Percentiles rank a stretch among this genome's conserved stretches.
Evolutionary conservation across 2,797 vertebrate genomes (phyloP).

Genomic region (Sciaenops ocellatus): DNA sequence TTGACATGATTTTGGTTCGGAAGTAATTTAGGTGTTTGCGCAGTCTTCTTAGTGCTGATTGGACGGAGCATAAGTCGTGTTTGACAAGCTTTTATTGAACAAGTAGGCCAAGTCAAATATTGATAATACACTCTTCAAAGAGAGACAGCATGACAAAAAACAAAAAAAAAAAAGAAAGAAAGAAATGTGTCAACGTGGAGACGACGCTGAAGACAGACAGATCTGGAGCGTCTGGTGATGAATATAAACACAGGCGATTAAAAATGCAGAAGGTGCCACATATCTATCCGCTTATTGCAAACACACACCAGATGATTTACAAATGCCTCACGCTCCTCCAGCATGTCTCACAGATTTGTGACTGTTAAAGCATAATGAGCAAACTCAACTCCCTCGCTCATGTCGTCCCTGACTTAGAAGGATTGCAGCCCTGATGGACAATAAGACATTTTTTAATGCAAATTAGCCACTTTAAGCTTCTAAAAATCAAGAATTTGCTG

Average conservation of each 20-base stretch:
- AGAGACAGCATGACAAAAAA: neutral
- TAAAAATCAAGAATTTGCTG: neutral
- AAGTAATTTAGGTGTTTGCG: constrained; percentile 48
- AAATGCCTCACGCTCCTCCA: constrained; percentile 42
- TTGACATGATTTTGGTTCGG: constrained; percentile 39
- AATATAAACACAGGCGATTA: constrained; percentile 14
- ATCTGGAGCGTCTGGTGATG: constrained; percentile 43
- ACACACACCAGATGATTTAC: constrained; percentile 38
- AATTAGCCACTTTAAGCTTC: neutral
- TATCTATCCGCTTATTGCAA: constrained; percentile 40
- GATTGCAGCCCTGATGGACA: neutral
- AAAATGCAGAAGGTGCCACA: constrained; percentile 51
- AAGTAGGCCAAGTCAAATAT: constrained; percentile 58
- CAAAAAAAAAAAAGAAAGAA: neutral
- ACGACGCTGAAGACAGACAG: constrained; percentile 23
- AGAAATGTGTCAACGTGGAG: neutral
- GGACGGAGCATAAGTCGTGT: constrained; percentile 24
- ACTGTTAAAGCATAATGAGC: constrained; percentile 30
- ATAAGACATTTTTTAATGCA: neutral
- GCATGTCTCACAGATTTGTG: constrained; percentile 48
- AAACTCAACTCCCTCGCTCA: constrained; percentile 1
- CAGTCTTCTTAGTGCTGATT: constrained; percentile 13
- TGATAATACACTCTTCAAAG: constrained; percentile 40
- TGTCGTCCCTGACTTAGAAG: neutral
- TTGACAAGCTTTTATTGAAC: constrained; percentile 39